Evolutionary conservation across 2,888 invertebrate species (phyloP).

Genomic region (Chymomyza amoena): DNA sequence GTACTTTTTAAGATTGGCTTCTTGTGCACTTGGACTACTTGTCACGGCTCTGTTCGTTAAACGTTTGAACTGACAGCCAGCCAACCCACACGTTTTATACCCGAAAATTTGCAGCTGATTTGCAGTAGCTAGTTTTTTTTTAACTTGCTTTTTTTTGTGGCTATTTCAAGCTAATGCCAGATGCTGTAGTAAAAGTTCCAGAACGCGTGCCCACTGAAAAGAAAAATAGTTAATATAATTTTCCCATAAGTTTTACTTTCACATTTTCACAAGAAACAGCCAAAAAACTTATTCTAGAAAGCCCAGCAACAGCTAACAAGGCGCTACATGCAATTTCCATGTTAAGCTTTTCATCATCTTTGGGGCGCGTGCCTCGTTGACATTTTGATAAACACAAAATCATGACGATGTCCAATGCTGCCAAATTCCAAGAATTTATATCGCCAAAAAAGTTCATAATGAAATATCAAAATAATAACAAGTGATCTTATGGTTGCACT

Average conservation of each 20-base stretch:
- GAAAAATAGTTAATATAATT: background rate
- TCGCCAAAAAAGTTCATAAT: constrained; percentile 27
- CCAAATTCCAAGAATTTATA: constrained; percentile 54
- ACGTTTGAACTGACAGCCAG: constrained; percentile 58
- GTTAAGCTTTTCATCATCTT: background rate
- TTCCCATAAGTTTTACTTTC: background rate
- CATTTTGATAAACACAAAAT: constrained; percentile 36
- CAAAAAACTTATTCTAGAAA: background rate
- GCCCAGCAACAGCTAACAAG: background rate
- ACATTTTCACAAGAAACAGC: background rate
- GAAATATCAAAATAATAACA: constrained; percentile 10
- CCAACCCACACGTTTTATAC: constrained; percentile 54
- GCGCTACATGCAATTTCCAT: background rate
- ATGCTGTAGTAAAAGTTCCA: background rate
- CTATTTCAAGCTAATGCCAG: background rate
- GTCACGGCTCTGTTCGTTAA: constrained; percentile 29
- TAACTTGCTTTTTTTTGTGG: background rate
- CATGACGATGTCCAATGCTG: constrained; percentile 7
- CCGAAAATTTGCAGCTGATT: constrained; percentile 26
- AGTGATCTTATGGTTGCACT: background rate
- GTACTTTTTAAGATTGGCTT: background rate
- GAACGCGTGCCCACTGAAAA: background rate
- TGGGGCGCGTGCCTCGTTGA: background rate
- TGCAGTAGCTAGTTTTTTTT: background rate
- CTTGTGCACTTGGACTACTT: background rate